Evolutionary conservation across 1,140 invertebrate genomes (phyloP).

Genomic region (Zaprionus lachaisei): DNA sequence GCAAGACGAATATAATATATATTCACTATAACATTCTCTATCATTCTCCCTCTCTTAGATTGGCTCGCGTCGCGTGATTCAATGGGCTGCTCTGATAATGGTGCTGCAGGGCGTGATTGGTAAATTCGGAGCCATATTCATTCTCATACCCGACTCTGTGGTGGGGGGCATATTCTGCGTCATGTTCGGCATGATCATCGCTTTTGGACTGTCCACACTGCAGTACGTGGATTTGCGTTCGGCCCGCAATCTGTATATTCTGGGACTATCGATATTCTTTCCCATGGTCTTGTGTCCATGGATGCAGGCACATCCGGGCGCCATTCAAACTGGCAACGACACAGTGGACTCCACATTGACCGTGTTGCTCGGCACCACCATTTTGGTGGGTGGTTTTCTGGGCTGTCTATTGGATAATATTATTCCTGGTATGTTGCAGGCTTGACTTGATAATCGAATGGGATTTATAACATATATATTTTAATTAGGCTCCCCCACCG

Average conservation of each 20-base stretch:
- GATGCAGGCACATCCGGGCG: conserved; percentile 88
- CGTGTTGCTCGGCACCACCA: conserved; percentile 93
- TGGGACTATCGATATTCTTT: conserved; percentile 95
- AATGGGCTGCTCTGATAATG: conserved; percentile 92
- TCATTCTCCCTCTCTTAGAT: conserved; percentile 86
- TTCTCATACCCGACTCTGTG: conserved; percentile 95
- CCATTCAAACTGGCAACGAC: conserved; percentile 89
- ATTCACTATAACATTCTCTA: background rate
- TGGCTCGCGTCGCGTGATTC: conserved; percentile 93
- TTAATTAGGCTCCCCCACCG: conserved; percentile 87
- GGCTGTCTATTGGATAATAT: conserved; percentile 94
- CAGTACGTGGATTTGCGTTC: conserved; percentile 93
- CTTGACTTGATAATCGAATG: background rate
- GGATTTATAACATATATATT: background rate
- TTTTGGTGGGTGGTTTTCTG: conserved; percentile 92
- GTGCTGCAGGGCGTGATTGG: conserved; percentile 91
- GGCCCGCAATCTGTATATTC: conserved; percentile 93
- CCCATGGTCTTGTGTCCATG: conserved; percentile 92
- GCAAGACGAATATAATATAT: background rate
- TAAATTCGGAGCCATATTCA: conserved; percentile 94
- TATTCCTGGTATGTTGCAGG: conserved; percentile 89
- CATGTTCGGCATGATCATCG: conserved; percentile 94
- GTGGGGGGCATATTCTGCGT: conserved; percentile 94
- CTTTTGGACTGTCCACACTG: conserved; percentile 92
- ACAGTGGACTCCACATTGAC: conserved; percentile 90